Conservation (phyloP, 2,113 vertebrate genomes). For the Perca flavescens region DNA sequence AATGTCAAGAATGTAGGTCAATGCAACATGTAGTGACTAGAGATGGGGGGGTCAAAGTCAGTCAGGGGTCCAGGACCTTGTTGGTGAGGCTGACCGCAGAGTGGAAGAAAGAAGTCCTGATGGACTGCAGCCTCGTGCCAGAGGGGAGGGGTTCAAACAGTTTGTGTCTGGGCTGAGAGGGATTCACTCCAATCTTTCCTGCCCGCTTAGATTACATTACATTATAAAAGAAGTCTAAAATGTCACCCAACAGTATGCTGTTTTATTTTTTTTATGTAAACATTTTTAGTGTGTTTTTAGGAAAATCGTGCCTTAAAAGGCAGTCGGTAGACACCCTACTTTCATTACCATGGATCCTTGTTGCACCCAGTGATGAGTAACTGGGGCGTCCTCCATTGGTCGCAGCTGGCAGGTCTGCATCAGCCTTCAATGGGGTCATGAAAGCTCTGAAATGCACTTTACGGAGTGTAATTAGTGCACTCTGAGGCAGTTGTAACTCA, state of each 20-base stretch:
- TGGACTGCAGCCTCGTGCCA: too few species aligned
- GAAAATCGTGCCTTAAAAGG: neutral
- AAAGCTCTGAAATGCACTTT: slow-evolving; percentile 67
- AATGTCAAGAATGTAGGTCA: too few species aligned
- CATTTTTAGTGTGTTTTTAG: neutral
- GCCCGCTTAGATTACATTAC: neutral
- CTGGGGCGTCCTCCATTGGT: slow-evolving; percentile 37
- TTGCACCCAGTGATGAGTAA: slow-evolving; percentile 22
- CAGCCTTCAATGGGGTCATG: slow-evolving; percentile 57
- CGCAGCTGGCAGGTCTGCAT: slow-evolving; percentile 64
- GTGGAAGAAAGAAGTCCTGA: too few species aligned
- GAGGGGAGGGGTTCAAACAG: too few species aligned
- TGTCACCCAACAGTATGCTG: too few species aligned
- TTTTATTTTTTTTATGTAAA: too few species aligned
- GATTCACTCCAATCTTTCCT: too few species aligned
- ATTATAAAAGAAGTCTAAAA: neutral
- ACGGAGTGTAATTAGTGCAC: slow-evolving; percentile 65
- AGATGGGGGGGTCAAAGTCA: too few species aligned
- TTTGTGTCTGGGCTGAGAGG: too few species aligned
- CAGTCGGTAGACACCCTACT: neutral
- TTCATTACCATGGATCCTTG: neutral
- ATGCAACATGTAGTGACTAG: too few species aligned
- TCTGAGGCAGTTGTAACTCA: slow-evolving; percentile 63
- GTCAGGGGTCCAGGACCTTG: too few species aligned
- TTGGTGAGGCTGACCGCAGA: too few species aligned